Conservation (phyloP, 1,140 invertebrate genomes). For the Gyrodactylus salaris region DNA sequence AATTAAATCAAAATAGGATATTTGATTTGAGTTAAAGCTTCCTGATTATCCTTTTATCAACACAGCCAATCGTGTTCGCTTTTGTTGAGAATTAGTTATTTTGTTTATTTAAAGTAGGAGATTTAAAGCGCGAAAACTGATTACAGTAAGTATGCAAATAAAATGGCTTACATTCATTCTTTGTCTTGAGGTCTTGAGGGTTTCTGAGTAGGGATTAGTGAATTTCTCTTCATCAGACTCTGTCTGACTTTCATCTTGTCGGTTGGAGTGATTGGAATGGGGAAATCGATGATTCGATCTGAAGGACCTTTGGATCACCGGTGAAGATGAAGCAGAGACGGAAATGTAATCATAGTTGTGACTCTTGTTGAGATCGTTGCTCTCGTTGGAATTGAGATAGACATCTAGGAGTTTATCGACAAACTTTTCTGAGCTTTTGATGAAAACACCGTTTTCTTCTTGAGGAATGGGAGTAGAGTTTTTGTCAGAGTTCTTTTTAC, state of each 20-base stretch:
- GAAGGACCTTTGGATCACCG: neutral
- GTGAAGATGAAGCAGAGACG: neutral
- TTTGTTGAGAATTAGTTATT: too few species aligned
- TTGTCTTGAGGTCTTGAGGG: constrained; percentile 10
- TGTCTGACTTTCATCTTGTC: constrained; percentile 9
- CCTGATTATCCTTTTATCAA: too few species aligned
- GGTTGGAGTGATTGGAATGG: constrained; percentile 7
- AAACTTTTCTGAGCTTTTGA: neutral
- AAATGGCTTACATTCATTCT: too few species aligned
- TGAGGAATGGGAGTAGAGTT: too few species aligned
- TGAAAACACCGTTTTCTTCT: too few species aligned
- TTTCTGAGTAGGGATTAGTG: constrained; percentile 12
- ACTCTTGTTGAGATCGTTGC: neutral
- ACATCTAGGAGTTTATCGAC: neutral
- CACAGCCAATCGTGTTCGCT: too few species aligned
- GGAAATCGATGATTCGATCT: neutral
- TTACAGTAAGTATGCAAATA: too few species aligned
- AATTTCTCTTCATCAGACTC: constrained; percentile 7
- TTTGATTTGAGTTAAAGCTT: too few species aligned
- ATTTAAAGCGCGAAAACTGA: too few species aligned
- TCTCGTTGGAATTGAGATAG: neutral
- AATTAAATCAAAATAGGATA: too few species aligned
- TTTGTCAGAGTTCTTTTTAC: neutral
- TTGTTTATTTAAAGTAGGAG: too few species aligned
- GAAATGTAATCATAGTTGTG: neutral